Evolutionary conservation across 2,888 invertebrate genomes (phyloP).

Genomic region (Hirudinaria manillensis): DNA sequence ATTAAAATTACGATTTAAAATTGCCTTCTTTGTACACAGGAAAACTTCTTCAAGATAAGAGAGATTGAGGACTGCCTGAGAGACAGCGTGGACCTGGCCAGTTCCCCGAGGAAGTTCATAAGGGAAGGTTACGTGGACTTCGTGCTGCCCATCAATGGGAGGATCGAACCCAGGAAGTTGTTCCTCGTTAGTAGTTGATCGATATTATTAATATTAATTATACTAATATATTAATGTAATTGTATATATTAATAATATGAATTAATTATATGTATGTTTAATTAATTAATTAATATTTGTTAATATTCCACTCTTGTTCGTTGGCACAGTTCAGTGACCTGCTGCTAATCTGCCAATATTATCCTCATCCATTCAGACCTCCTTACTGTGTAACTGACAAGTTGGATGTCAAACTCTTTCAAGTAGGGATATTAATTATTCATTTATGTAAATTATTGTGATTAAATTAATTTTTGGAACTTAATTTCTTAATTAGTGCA

Average conservation of each 20-base stretch:
- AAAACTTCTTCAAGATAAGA: slow-evolving; percentile 19
- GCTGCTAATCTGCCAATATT: slow-evolving; percentile 13
- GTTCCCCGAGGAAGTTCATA: neutral
- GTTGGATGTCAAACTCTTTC: slow-evolving; percentile 7
- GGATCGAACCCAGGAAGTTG: neutral
- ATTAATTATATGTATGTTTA: too few species aligned
- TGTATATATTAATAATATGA: too few species aligned
- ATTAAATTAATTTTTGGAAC: neutral
- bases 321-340: slow-evolving; percentile 20
- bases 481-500: neutral
- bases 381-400: slow-evolving; percentile 13
- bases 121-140: slow-evolving; percentile 15
- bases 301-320: too few species aligned
- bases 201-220: too few species aligned
- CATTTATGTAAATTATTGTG: neutral
- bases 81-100: slow-evolving; percentile 1
- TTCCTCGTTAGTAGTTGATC: neutral
- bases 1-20: neutral
- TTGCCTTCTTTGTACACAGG: neutral
- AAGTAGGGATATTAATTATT: neutral
- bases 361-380: slow-evolving; percentile 10
- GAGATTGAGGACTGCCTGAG: slow-evolving; percentile 15
- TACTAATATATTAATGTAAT: too few species aligned
- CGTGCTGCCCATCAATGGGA: neutral
- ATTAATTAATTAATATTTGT: too few species aligned